Conservation (phyloP, 2,888 invertebrate species). For the Dugesia japonica region DNA sequence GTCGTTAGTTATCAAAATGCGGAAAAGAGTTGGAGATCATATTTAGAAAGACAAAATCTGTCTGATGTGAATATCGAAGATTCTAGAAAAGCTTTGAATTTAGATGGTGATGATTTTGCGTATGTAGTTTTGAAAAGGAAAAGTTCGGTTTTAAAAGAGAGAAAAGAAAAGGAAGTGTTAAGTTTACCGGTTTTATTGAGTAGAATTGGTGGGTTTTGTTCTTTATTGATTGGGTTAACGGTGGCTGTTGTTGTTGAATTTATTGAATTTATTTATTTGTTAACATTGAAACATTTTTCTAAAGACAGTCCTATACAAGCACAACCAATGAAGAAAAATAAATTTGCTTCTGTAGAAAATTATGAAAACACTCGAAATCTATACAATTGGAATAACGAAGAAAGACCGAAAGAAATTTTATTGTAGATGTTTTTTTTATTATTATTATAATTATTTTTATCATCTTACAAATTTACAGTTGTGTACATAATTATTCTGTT, state of each 20-base stretch:
- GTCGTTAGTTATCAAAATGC: not conserved
- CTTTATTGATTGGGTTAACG: conserved; percentile 16
- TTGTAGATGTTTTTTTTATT: not conserved
- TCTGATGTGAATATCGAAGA: not conserved
- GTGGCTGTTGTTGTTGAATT: conserved; percentile 23
- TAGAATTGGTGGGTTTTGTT: conserved; percentile 27
- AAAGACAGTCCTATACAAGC: not conserved
- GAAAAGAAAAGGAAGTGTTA: conserved; percentile 1
- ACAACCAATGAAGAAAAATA: not conserved
- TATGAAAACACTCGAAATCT: not conserved
- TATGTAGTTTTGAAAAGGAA: conserved; percentile 26
- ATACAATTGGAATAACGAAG: not conserved
- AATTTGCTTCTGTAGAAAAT: not conserved
- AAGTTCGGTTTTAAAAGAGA: not conserved
- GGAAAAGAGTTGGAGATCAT: not conserved
- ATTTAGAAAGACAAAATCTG: conserved; percentile 4
- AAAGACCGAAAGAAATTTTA: not conserved
- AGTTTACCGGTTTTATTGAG: conserved; percentile 21
- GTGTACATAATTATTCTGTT: not conserved
- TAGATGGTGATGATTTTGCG: conserved; percentile 26
- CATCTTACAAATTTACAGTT: not conserved
- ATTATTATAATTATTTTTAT: not conserved
- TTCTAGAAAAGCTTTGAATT: not conserved
- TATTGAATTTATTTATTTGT: conserved; percentile 21
- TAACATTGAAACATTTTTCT: not conserved